phyloP scores from a whole-genome alignment of 1,140 invertebrate genomes.

The Drosophila truncata region DNA sequence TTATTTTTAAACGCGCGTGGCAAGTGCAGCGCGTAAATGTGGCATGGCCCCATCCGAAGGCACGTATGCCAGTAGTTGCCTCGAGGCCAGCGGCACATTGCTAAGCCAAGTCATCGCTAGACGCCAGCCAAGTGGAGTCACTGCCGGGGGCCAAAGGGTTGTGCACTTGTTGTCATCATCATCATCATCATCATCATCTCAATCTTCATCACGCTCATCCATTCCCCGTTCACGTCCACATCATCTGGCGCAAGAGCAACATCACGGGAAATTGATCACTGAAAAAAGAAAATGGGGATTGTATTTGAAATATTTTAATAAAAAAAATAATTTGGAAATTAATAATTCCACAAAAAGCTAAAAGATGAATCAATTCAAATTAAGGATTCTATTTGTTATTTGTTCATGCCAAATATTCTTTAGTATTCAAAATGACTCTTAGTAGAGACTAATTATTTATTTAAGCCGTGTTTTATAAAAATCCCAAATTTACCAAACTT shows the following conservation, averaged over 20 bases:
- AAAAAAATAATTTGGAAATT: neutral
- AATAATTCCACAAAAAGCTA: neutral
- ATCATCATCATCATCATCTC: slow-evolving; percentile 25
- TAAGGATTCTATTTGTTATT: neutral
- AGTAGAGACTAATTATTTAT: neutral
- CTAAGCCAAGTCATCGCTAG: slow-evolving; percentile 43
- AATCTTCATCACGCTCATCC: slow-evolving; percentile 18
- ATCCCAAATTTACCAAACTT: no score
- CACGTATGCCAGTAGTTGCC: slow-evolving; percentile 48
- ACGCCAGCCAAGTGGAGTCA: slow-evolving; percentile 49
- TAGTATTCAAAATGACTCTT: neutral
- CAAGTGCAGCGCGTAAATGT: slow-evolving; percentile 73
- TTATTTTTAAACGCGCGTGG: slow-evolving; percentile 75
- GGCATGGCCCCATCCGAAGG: slow-evolving; percentile 46
- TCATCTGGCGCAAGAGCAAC: slow-evolving; percentile 38
- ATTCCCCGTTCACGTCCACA: slow-evolving; percentile 25
- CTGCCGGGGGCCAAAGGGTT: slow-evolving; percentile 66
- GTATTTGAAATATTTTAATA: no score
- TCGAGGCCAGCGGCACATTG: slow-evolving; percentile 13
- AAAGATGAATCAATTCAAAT: neutral
- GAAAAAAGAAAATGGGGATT: neutral
- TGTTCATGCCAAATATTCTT: neutral
- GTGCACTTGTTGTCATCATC: slow-evolving; percentile 77
- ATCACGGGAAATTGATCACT: slow-evolving; percentile 3
- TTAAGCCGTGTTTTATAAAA: neutral